These are phyloP conservation scores for Clusia tigrina DNA, from an alignment of 2,888 invertebrate species.

Conservation along the genomic window DNA sequence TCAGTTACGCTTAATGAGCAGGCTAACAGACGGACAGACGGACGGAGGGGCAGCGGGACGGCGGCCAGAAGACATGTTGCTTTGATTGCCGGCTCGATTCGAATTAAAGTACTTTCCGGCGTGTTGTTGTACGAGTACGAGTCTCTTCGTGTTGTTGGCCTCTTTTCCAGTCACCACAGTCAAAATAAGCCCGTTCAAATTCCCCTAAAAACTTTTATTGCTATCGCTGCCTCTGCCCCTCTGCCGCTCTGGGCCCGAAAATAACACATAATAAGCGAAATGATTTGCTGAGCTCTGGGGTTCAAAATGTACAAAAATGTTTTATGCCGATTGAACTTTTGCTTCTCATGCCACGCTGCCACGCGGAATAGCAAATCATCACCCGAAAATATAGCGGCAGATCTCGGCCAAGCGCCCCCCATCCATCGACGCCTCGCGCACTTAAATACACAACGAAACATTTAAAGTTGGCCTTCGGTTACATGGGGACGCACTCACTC, in stretches of 20 bases:
- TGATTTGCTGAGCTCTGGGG: too few relatives aligned
- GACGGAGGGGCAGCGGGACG: background rate
- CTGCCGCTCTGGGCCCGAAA: too few relatives aligned
- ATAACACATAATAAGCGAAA: too few relatives aligned
- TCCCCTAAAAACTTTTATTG: too few relatives aligned
- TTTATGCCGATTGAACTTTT: conserved; percentile 4
- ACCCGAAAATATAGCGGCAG: conserved; percentile 30
- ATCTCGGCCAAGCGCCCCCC: background rate
- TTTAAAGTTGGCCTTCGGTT: conserved; percentile 8
- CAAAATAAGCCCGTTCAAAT: too few relatives aligned
- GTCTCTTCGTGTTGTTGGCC: background rate
- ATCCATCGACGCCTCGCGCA: background rate
- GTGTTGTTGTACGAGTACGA: background rate
- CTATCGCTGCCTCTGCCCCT: too few relatives aligned
- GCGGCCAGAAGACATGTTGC: too few relatives aligned
- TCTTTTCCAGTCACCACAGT: background rate
- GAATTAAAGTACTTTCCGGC: background rate
- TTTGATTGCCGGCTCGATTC: background rate
- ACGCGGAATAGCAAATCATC: conserved; percentile 47
- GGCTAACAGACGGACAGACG: conserved; percentile 1
- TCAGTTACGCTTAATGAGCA: conserved; percentile 62
- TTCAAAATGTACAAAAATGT: too few relatives aligned
- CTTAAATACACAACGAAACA: background rate
- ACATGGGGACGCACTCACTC: conserved; percentile 7
- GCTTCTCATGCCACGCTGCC: conserved; percentile 22